Evolutionary conservation across 2,797 vertebrate species (phyloP).

Genomic region (Hydrocynus forskahlii): DNA sequence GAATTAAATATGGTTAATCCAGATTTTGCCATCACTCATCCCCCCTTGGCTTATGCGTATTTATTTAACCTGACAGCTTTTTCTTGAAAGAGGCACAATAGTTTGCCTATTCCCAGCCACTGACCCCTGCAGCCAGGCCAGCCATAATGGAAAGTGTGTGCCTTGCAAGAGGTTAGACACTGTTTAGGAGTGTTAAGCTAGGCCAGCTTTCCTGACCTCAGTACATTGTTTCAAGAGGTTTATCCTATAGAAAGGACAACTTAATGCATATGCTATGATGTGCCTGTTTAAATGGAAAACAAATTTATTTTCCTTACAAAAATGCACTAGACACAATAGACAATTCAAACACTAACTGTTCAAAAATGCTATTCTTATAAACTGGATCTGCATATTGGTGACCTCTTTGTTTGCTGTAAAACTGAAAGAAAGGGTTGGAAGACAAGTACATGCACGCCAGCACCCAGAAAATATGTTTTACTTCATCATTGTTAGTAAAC

Average conservation of each 20-base stretch:
- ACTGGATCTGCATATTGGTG: neutral
- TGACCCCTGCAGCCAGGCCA: constrained; percentile 63
- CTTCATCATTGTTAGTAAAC: constrained; percentile 31
- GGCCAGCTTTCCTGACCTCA: constrained; percentile 54
- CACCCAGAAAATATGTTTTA: constrained; percentile 1
- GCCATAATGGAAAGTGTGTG: constrained; percentile 63
- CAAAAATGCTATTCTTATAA: neutral
- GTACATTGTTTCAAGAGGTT: constrained; percentile 38
- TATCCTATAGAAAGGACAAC: neutral
- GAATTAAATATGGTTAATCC: constrained; percentile 27
- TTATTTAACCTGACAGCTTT: constrained; percentile 67
- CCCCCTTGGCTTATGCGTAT: constrained; percentile 42
- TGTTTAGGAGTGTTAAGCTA: constrained; percentile 49
- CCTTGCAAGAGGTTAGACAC: constrained; percentile 60
- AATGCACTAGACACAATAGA: neutral
- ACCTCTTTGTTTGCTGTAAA: neutral
- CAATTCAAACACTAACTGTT: neutral
- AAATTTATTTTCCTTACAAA: neutral
- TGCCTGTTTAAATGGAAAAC: constrained; percentile 10
- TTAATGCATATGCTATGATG: neutral
- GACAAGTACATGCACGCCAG: constrained; percentile 5
- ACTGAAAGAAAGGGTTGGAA: neutral
- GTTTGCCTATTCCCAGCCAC: constrained; percentile 58
- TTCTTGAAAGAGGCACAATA: constrained; percentile 63
- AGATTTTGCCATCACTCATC: constrained; percentile 9